Base-by-base conservation (phyloP, 2,113 vertebrate species). In the Heliornis fulica region DNA sequence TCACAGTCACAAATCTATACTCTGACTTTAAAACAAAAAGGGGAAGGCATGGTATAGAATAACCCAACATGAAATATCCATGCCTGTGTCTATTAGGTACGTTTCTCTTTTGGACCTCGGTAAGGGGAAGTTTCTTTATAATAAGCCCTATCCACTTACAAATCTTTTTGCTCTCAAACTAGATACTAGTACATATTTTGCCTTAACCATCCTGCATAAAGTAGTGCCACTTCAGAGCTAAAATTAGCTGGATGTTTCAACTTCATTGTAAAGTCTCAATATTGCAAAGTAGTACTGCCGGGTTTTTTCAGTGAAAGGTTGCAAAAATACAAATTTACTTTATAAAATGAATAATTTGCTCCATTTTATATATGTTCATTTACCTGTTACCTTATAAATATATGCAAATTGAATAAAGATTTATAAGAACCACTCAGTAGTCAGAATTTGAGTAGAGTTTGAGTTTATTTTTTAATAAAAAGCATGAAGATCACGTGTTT, bases 251-350 rank as follows among this genome's bases (percentile, higher is more conserved):
- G 19, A 36, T 32, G 15, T 80, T 90, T 85, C 53, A 90, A 21
- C 19, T 83, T 83, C 17, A 34, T 17, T 40, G 29, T 51, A 22
- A 81, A 56, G 31, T 86, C 68, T 80, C 28, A 9, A 2, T 60
- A 40, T 23, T 57, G 41, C 17, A 25, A 50, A 40, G 20, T 57
- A 72, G 28, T 11, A 40, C 15, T 83, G 25, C 21, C 57, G 5
- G 3, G 0, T 3, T 41, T 8, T 63, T 60, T 63, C n/a, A 61
- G 23, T 48, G 22, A 3, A 11, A 23, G 1, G 25, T 64, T 26
- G 31, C 4, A 83, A 75, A 65, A 87, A 28, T 65, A 70, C 7
- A 57, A 0, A 13, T 75, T 78, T 84, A 7, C 13, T 43, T 82
- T 71, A 51, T 46, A 28, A 87, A 87, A 60, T 50, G 1, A 50